Conservation (phyloP, 2,797 vertebrate species). For the Poeciliopsis presidionis region DNA sequence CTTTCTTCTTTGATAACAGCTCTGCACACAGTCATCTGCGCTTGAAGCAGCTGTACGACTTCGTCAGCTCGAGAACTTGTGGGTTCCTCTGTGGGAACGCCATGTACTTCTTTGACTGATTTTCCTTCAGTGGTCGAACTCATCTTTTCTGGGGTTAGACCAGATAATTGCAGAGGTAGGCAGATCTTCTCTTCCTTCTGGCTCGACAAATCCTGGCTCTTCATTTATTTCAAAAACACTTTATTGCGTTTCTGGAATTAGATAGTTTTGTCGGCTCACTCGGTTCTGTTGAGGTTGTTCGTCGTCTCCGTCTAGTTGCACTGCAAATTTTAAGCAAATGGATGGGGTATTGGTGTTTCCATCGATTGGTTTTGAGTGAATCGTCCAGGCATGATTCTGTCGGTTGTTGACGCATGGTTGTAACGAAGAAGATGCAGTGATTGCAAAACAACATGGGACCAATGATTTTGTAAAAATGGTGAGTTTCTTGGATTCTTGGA, state of each 20-base stretch:
- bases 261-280: background rate
- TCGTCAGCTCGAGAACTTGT: background rate
- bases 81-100: background rate
- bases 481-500: too few species aligned
- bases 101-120: background rate
- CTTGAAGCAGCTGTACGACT: background rate
- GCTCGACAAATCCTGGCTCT: background rate
- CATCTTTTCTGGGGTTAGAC: background rate
- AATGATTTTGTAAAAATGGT: too few species aligned
- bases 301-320: background rate
- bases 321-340: background rate
- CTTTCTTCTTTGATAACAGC: background rate
- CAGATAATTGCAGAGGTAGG: background rate
- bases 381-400: too few species aligned
- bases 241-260: background rate
- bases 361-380: too few species aligned
- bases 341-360: too few species aligned
- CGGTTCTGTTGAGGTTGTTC: background rate
- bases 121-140: background rate
- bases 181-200: background rate
- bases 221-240: background rate
- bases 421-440: too few species aligned
- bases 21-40: background rate
- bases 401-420: too few species aligned
- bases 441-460: too few species aligned